Conservation (phyloP, 2,888 invertebrate species). For the Chouioia cunea region DNA sequence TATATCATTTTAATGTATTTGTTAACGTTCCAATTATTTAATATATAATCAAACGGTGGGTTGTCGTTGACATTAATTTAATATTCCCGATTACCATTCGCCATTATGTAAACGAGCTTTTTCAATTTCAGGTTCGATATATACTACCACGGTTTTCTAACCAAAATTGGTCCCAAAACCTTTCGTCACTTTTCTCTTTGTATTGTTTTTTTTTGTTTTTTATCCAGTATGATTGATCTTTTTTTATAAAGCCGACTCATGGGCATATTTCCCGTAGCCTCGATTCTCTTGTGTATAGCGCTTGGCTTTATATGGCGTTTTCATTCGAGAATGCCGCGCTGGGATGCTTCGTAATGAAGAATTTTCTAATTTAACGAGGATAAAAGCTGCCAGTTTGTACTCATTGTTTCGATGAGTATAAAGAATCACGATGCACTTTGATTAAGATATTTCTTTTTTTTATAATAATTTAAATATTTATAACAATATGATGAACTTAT, state of each 20-base stretch:
- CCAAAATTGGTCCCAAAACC: not conserved
- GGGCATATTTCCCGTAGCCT: constrained; percentile 11
- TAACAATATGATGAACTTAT: too few species aligned
- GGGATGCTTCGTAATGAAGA: too few species aligned
- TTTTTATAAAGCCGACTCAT: constrained; percentile 20
- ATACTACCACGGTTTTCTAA: not conserved
- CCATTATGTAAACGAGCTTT: constrained; percentile 26
- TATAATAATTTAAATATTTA: too few species aligned
- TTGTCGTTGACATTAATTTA: constrained; percentile 17
- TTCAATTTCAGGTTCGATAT: constrained; percentile 21
- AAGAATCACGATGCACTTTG: too few species aligned
- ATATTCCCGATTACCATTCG: constrained; percentile 11
- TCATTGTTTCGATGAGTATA: too few species aligned
- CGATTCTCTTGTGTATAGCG: not conserved
- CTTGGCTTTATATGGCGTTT: too few species aligned
- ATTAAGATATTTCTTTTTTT: too few species aligned
- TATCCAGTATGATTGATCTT: constrained; percentile 36
- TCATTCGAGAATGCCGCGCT: too few species aligned
- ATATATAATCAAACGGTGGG: constrained; percentile 10
- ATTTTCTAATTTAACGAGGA: too few species aligned
- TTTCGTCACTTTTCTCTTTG: not conserved
- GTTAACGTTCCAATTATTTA: too few species aligned
- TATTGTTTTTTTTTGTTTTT: constrained; percentile 21
- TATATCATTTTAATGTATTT: too few species aligned
- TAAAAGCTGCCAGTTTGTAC: too few species aligned